A percentile compares a stretch with the other conserved stretches of the same genome.
Conservation (phyloP, 2,113 vertebrate species). For the Passer domesticus region DNA sequence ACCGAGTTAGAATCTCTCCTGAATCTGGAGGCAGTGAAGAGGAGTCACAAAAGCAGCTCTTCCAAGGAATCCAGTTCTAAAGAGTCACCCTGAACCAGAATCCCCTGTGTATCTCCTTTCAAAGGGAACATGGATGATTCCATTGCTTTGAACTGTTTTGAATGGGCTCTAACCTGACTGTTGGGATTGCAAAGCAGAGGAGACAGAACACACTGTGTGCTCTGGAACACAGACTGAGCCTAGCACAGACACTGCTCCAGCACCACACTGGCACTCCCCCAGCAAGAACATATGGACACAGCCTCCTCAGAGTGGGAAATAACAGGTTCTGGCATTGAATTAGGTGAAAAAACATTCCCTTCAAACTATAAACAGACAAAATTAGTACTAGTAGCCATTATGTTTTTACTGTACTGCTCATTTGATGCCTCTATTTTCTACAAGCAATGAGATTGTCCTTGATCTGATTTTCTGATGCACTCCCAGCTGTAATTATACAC, state of each 20-base stretch:
- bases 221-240: background rate
- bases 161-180: background rate
- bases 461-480: background rate
- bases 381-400: background rate
- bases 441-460: background rate
- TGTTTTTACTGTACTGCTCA: background rate
- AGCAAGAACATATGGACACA: background rate
- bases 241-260: background rate
- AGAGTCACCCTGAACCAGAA: background rate
- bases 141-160: background rate
- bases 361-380: background rate
- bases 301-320: background rate
- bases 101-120: background rate
- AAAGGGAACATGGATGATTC: background rate
- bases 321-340: background rate
- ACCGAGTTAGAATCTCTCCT: background rate
- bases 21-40: background rate
- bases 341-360: background rate
- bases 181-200: background rate
- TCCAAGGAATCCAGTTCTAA: background rate
- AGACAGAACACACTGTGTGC: background rate
- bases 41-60: background rate
- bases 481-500: background rate
- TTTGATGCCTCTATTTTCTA: background rate
- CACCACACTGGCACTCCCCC: background rate